These are phyloP conservation scores for Axinella damicornis DNA, from an alignment of 37 sponge, comb jelly and placozoan genomes.

Conservation along the genomic window DNA sequence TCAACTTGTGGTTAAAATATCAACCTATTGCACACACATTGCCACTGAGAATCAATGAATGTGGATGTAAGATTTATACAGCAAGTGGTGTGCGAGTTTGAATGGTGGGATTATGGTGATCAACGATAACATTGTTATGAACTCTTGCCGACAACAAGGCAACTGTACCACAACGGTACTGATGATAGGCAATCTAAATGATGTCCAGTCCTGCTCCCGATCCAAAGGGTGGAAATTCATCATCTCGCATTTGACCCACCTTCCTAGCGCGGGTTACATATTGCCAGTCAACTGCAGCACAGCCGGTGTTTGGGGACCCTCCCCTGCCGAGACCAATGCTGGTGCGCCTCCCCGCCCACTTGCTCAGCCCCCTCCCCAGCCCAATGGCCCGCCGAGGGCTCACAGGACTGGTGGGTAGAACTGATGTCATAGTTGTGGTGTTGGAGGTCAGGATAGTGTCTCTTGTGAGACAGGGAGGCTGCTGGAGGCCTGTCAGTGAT, in stretches of 20 bases:
- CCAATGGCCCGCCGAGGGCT: background rate
- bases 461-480: no score
- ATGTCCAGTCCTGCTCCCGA: constrained; percentile 31
- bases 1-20: no score
- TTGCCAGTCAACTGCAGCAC: background rate
- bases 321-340: background rate
- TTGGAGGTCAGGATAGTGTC: no score
- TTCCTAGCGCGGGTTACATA: background rate
- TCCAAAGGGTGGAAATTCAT: constrained; percentile 22
- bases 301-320: background rate
- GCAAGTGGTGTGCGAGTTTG: no score
- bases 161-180: no score
- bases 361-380: background rate
- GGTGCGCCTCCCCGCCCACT: background rate
- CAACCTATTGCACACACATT: no score
- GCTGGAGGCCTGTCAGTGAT: background rate
- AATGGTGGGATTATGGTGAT: no score
- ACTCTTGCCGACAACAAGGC: no score
- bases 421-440: background rate
- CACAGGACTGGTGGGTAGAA: background rate
- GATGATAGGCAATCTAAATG: no score
- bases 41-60: no score
- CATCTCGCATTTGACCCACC: background rate
- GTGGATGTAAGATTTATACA: no score
- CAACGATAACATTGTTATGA: no score